Percentiles rank a stretch among this genome's conserved stretches.
Evolutionary conservation across 2,888 invertebrate species (phyloP).

Genomic region (Lapara coniferarum): DNA sequence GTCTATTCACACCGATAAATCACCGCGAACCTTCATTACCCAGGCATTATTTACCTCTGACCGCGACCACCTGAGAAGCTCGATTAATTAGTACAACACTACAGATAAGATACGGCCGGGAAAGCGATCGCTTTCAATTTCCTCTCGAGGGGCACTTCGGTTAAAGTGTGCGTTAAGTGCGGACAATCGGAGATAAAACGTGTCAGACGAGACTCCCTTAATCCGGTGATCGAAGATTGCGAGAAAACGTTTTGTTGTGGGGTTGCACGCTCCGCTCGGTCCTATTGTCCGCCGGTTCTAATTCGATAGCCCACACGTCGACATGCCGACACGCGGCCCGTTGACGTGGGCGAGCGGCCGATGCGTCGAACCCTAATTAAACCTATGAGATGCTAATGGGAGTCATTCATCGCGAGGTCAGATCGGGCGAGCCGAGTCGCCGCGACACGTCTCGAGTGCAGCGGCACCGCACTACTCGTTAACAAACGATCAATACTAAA

Average conservation of each 20-base stretch:
- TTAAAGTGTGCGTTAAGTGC: constrained; percentile 83
- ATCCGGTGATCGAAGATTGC: constrained; percentile 84
- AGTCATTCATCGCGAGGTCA: constrained; percentile 69
- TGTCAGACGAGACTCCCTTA: constrained; percentile 82
- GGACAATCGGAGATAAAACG: constrained; percentile 84
- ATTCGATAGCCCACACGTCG: constrained; percentile 77
- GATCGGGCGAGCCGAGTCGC: constrained; percentile 42
- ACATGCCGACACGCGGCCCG: constrained; percentile 56
- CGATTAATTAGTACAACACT: constrained; percentile 83
- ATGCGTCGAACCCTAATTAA: constrained; percentile 74
- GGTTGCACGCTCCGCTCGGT: constrained; percentile 73
- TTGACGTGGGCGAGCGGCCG: constrained; percentile 67
- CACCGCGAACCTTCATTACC: constrained; percentile 72
- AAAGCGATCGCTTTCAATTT: constrained; percentile 84
- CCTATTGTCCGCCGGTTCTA: constrained; percentile 77
- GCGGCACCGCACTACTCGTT: constrained; percentile 43
- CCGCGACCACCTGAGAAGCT: constrained; percentile 71
- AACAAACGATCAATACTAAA: constrained; percentile 61
- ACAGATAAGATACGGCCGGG: constrained; percentile 79
- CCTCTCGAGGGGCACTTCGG: constrained; percentile 82
- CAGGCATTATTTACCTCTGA: constrained; percentile 78
- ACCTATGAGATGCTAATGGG: constrained; percentile 73
- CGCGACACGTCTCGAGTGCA: constrained; percentile 31
- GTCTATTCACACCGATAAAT: constrained; percentile 82
- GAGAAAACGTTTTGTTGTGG: constrained; percentile 83